Evolutionary conservation across 2,113 vertebrate genomes (phyloP).

Genomic region (Urocynchramus pylzowi): DNA sequence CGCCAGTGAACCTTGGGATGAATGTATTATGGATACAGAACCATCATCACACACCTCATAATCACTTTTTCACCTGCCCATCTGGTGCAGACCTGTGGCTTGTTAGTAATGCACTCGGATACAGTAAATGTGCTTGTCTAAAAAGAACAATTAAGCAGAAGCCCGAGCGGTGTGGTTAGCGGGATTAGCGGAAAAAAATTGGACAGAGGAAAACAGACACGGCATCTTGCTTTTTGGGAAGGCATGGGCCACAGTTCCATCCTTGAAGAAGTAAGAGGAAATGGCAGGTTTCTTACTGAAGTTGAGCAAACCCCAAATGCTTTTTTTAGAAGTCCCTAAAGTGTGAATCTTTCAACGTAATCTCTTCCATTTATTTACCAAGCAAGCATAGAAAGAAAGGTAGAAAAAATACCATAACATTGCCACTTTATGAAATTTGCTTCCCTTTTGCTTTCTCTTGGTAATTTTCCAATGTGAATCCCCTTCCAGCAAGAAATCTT

Average conservation of each 20-base stretch:
- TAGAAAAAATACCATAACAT: not conserved
- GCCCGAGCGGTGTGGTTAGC: not conserved
- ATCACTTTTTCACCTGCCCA: conserved; percentile 80
- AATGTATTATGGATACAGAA: conserved; percentile 65
- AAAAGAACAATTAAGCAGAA: conserved; percentile 62
- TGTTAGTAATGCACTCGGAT: conserved; percentile 55
- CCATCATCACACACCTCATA: conserved; percentile 70
- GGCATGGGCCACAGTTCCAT: fast-evolving
- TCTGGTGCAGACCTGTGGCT: conserved; percentile 73
- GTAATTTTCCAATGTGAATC: not conserved
- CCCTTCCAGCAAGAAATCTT: not conserved
- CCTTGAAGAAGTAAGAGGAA: not conserved
- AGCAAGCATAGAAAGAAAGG: not conserved
- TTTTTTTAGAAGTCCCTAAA: not conserved
- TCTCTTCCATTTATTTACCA: not conserved
- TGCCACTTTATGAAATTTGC: not conserved
- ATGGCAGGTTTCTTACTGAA: not conserved
- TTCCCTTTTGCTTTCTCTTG: not conserved
- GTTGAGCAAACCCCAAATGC: not conserved
- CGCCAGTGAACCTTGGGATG: conserved; percentile 66
- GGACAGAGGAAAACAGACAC: not conserved
- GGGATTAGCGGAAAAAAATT: fast-evolving
- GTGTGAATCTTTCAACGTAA: fast-evolving
- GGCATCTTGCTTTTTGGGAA: not conserved
- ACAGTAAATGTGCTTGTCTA: conserved; percentile 26